Base-by-base conservation (phyloP, 37 sponge, comb jelly and placozoan genomes). In the Theonella swinhoei region DNA sequence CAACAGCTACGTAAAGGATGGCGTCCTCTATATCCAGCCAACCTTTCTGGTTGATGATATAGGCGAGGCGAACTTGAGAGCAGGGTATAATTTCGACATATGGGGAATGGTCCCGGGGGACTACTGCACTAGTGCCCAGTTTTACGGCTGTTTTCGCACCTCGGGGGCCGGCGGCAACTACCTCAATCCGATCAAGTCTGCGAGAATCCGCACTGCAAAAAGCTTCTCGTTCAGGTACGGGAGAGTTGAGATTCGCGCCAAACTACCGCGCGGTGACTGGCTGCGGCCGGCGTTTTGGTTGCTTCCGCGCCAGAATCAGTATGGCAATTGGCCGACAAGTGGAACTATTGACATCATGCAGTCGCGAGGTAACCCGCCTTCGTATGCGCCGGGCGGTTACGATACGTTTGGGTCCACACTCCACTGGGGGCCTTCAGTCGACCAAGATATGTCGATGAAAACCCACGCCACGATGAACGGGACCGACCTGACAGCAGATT, bases 301-400 rank as follows among this genome's bases (percentile, higher is more conserved):
- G 81, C 83, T 88, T 2, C 89, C 93, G 20, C 64, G 71, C 20
- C 40, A 84, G 42, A 83, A 92, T 28, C 86, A 92, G 79, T 92
- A 92, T 69, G 93, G 93, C 8, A 39, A 31, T 9, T 92, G 93
- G 93, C 93, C 93, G 20, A 82, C 86, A 9, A 92, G 93, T 65
- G 93, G 93, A 34, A 89, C 85, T 64, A 92, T 92, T 34, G 93
- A 92, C 71, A 92, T 92, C 2, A 85, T 92, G 89, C 89, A 92
- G 74, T 88, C 93, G 17, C 64, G 93, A 26, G 93, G 93, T 0
- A 92, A 92, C 38, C 25, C 72, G 14, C 81, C 88, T 2, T 65
- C 70, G 2, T 92, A 92, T 42, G 58, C 89, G 30, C 78, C 89
- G 9, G 93, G 93, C 1, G 91, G 91, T 1, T 82, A 71, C 38